Evolutionary conservation across 1,140 invertebrate genomes (phyloP).

Genomic region (Trachymyrmex septentrionalis): DNA sequence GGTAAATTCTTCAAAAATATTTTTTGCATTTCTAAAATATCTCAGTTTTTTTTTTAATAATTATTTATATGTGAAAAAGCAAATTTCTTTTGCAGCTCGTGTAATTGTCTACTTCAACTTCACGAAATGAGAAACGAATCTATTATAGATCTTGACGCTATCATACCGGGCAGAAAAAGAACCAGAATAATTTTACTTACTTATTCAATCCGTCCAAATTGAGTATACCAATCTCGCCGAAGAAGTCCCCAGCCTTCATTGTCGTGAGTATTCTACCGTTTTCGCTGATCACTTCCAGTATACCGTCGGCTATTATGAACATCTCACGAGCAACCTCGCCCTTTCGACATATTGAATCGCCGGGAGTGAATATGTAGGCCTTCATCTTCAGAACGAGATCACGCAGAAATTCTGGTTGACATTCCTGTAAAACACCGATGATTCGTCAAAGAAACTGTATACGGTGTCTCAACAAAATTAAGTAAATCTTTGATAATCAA

Average conservation of each 20-base stretch:
- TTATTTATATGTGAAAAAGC: not conserved
- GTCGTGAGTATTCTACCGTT: conserved; percentile 96
- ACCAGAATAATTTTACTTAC: conserved; percentile 87
- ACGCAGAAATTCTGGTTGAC: conserved; percentile 98
- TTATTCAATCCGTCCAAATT: conserved; percentile 98
- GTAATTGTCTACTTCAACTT: not conserved
- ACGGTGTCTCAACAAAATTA: not conserved
- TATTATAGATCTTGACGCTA: not conserved
- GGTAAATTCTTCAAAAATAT: conserved; percentile 4
- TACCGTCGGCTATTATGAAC: conserved; percentile 99
- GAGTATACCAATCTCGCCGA: conserved; percentile 98
- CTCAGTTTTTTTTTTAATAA: not conserved
- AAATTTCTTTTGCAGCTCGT: not conserved
- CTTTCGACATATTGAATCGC: conserved; percentile 98
- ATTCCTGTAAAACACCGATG: conserved; percentile 90
- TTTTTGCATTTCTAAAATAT: not conserved
- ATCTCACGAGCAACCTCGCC: conserved; percentile 98
- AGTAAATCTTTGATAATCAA: not conserved
- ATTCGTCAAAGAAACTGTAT: not conserved
- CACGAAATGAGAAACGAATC: not conserved
- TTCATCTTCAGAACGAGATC: conserved; percentile 99
- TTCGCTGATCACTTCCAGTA: conserved; percentile 98
- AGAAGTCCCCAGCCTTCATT: conserved; percentile 99
- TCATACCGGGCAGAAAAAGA: not conserved
- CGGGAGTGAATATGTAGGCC: conserved; percentile 98